These are phyloP conservation scores for Nebria brevicollis DNA, from an alignment of 2,888 invertebrate genomes.

Conservation along the genomic window DNA sequence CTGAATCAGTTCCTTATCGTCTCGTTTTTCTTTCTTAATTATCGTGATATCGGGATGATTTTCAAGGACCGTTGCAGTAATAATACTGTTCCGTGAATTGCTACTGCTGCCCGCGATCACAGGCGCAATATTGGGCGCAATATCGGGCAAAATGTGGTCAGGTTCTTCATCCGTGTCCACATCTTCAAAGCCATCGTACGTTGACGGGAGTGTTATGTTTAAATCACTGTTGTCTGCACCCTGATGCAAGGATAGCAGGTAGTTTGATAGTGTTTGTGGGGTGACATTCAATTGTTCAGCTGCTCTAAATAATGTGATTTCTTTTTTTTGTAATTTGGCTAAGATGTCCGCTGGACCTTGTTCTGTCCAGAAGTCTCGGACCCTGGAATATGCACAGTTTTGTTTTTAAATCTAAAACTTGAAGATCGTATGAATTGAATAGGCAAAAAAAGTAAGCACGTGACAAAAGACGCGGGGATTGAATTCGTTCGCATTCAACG, in stretches of 20 bases:
- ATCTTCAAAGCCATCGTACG: conserved; percentile 61
- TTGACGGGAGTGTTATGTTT: conserved; percentile 61
- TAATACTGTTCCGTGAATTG: conserved; percentile 56
- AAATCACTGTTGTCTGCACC: conserved; percentile 62
- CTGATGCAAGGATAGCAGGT: conserved; percentile 70
- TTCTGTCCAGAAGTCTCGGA: conserved; percentile 81
- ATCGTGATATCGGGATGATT: conserved; percentile 71
- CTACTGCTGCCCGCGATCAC: conserved; percentile 51
- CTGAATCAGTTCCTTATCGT: conserved; percentile 61
- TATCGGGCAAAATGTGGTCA: conserved; percentile 64
- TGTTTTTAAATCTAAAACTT: too few species aligned
- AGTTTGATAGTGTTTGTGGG: conserved; percentile 78
- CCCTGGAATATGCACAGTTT: conserved; percentile 60
- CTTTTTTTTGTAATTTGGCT: conserved; percentile 75
- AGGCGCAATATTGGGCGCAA: conserved; percentile 52
- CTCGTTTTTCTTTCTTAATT: conserved; percentile 68
- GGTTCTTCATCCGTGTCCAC: conserved; percentile 63
- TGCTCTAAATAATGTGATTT: conserved; percentile 77
- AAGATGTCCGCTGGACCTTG: conserved; percentile 80
- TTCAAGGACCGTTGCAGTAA: conserved; percentile 62
- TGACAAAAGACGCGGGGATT: too few species aligned
- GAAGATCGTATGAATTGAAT: too few species aligned
- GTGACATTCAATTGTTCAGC: conserved; percentile 81
- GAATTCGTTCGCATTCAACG: too few species aligned
- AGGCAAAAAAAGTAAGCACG: too few species aligned